Evolutionary conservation across 2,113 vertebrate species (phyloP), one percentile per base, ranked within the genome.

Genomic region (Carettochelys insculpta): DNA sequence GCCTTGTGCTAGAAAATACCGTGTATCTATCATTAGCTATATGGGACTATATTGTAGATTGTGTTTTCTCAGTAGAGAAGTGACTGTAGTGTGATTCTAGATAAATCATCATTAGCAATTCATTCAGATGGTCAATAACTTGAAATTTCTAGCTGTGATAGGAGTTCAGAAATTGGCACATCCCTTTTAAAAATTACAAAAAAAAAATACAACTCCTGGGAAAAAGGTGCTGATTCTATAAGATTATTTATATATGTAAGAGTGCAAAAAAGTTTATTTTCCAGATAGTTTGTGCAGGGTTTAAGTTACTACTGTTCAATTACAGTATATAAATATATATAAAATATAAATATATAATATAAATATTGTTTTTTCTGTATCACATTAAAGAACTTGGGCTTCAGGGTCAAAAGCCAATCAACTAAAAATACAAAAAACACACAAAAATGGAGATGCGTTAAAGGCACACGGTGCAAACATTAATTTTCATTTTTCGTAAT

Each of bases 1-100:
- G 83, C 97, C 98, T 96, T 17, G 94, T 98, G 98, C 98, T 98
- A 98, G 98, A 97, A 98, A 88, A 97, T 98, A 96, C 98, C 98
- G 98, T 99, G 98, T 98, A 98, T 98, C 98, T 98, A 98, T 98
- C 98, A 98, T 98, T 98, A 98, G 98, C 98, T 98, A 97, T 98
- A 98, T 98, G 98, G 97, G 98, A 98, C 96, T 98, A 97, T 98
- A 98, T 98, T 95, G 98, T 98, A 98, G 98, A 97, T 98, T 98
- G 98, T 98, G 98, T 98, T 98, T 98, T 98, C 98, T 98, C 98
- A 98, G 98, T 98, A 98, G 98, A 98, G 98, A 98, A 98, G 98
- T 98, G 98, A 98, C 97, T 98, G 98, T 98, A 98, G 97, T 98
- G 98, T 98, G 98, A 98, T 96, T 98, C 97, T 98, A 98, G 97